Base-by-base conservation (phyloP, 2,888 invertebrate genomes). In the Athetis lepigone region DNA sequence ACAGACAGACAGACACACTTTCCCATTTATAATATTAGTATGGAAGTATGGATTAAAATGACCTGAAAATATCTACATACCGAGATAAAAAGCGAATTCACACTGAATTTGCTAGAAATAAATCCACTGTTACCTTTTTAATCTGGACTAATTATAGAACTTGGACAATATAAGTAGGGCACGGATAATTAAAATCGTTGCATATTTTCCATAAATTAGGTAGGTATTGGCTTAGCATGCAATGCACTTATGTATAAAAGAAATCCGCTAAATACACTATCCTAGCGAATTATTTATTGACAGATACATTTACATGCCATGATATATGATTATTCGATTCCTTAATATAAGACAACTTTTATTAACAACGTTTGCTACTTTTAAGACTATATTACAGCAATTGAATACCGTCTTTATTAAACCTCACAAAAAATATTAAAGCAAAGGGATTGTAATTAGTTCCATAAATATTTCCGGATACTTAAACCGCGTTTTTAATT, bases 401-500 rank as follows among this genome's bases (percentile, higher is more conserved):
- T 40, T 49, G 6, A 70, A 42, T 8, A n/a, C 18, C 3, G 25
- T 54, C 40, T 63, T 63, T 25, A 46, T 50, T 61, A 50, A 33
- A 4, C 36, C 19, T 19, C 5, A 46, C 16, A 40, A 72, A 60
- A 23, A 57, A 70, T 42, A 60, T 40, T 46, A 33, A 36, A 49
- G 27, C 42, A 27, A 54, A 55, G 36, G 65, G 25, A 66, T 51
- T 61, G 16, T 57, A 66, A 59, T 69, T 57, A 71, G 36, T 27
- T 57, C 21, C 61, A 55, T 70, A 62, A 70, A 70, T 75, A 72
- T 62, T 57, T 69, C 52, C 51, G 52, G 50, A 43, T 54, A 64
- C 56, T 45, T 47, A 57, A 61, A 60, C 63, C 37, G 18, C 25
- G 58, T 57, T 75, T 77, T 72, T 72, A 64, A 72, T 62, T 66